phyloP scores from a whole-genome alignment of 2,797 vertebrate genomes.

The Oceanodroma leucorhoa region DNA sequence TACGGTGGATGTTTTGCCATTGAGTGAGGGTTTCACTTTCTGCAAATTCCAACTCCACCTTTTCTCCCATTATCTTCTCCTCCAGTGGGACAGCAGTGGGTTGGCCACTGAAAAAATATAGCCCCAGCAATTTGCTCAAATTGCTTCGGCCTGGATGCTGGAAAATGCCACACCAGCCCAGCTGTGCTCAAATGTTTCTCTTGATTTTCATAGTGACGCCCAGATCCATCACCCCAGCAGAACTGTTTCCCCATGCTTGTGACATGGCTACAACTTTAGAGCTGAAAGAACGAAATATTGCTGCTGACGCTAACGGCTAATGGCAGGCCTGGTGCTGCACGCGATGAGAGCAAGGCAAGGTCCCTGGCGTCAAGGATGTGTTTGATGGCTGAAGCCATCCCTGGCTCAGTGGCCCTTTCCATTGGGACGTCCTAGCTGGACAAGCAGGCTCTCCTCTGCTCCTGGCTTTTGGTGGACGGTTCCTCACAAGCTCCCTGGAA shows the following conservation, averaged over 20 bases:
- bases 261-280: not conserved
- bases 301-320: not conserved
- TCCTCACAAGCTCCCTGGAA: not conserved
- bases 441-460: not conserved
- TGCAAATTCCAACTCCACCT: not conserved
- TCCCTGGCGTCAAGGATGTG: not conserved
- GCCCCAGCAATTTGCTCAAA: not conserved
- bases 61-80: not conserved
- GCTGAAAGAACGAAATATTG: not conserved
- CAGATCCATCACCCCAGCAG: not conserved
- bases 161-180: not conserved
- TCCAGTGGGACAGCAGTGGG: not conserved
- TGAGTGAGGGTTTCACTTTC: not conserved
- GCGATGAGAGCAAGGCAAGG: not conserved
- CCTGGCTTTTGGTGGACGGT: not conserved
- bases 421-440: rapidly evolving
- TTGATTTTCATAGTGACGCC: not conserved
- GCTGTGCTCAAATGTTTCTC: not conserved
- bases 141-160: not conserved
- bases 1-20: rapidly evolving
- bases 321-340: not conserved
- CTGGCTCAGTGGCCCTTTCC: not conserved
- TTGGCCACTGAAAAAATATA: not conserved
- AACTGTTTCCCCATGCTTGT: not conserved
- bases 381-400: not conserved